These are phyloP conservation scores for Neoarius graeffei DNA, from an alignment of 2,113 vertebrate genomes.

Conservation along the genomic window DNA sequence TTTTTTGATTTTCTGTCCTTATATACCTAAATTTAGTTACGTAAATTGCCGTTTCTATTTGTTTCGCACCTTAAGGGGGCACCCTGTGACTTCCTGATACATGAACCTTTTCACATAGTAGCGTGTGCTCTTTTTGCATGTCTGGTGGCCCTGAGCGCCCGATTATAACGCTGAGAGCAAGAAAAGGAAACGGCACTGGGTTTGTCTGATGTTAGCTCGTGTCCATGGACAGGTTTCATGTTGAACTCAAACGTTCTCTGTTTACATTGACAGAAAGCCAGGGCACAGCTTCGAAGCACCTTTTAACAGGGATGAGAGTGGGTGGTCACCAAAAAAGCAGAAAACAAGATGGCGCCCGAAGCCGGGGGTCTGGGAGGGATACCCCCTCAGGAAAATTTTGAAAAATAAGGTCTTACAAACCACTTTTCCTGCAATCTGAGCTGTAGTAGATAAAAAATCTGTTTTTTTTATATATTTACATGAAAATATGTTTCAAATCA, in stretches of 20 bases:
- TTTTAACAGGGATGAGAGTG: no score
- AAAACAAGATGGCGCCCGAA: no score
- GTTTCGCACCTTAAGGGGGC: not conserved
- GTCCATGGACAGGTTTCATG: not conserved
- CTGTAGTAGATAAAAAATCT: no score
- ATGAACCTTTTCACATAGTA: not conserved
- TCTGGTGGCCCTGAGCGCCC: not conserved
- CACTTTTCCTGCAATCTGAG: no score
- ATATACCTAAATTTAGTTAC: not conserved
- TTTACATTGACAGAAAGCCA: not conserved
- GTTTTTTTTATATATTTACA: no score
- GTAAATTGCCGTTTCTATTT: not conserved
- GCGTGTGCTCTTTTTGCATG: not conserved
- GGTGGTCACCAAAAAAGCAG: no score
- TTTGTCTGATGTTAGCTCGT: not conserved
- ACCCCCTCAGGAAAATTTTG: no score
- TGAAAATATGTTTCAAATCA: no score
- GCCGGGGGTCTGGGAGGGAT: no score
- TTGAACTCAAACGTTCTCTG: not conserved
- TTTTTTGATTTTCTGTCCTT: no score
- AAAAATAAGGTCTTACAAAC: no score
- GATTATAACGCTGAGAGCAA: not conserved
- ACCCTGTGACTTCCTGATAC: not conserved
- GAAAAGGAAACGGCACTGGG: not conserved
- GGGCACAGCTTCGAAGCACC: not conserved